Evolutionary conservation across 2,888 invertebrate species (phyloP).

Genomic region (Globia sparganii): DNA sequence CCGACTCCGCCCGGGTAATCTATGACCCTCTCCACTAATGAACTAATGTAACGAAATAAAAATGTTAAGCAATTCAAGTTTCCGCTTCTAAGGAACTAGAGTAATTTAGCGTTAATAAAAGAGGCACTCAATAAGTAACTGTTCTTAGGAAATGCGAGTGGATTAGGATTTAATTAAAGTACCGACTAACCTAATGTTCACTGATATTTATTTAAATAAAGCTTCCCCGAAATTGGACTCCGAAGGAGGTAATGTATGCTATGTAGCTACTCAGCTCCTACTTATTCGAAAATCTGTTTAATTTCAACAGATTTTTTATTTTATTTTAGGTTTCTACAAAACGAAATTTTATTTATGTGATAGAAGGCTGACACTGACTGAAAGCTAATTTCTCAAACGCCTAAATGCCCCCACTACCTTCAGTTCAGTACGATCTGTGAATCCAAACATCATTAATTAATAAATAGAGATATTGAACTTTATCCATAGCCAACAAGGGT

Average conservation of each 20-base stretch:
- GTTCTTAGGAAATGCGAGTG: conserved; percentile 21
- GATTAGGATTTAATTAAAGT: conserved; percentile 49
- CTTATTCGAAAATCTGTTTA: background rate
- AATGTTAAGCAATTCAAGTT: conserved; percentile 56
- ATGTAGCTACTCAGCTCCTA: background rate
- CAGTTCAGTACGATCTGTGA: background rate
- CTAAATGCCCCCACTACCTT: background rate
- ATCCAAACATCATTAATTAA: conserved; percentile 28
- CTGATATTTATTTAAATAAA: conserved; percentile 26
- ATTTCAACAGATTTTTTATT: background rate
- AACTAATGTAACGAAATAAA: conserved; percentile 58
- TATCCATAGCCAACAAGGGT: conserved; percentile 58
- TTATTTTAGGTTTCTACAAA: background rate
- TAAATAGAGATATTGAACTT: conserved; percentile 35
- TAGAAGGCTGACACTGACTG: background rate
- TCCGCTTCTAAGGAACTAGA: conserved; percentile 18
- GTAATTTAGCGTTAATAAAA: conserved; percentile 31
- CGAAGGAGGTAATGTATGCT: conserved; percentile 10
- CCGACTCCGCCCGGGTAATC: conserved; percentile 25
- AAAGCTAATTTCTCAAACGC: background rate
- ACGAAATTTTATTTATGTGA: background rate
- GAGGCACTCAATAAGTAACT: conserved; percentile 5
- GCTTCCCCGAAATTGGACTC: conserved; percentile 1
- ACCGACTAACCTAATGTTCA: conserved; percentile 10
- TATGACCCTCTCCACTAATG: conserved; percentile 38